These are phyloP conservation scores for Drosophila oshimai DNA, from an alignment of 1,140 invertebrate genomes.

Conservation along the genomic window DNA sequence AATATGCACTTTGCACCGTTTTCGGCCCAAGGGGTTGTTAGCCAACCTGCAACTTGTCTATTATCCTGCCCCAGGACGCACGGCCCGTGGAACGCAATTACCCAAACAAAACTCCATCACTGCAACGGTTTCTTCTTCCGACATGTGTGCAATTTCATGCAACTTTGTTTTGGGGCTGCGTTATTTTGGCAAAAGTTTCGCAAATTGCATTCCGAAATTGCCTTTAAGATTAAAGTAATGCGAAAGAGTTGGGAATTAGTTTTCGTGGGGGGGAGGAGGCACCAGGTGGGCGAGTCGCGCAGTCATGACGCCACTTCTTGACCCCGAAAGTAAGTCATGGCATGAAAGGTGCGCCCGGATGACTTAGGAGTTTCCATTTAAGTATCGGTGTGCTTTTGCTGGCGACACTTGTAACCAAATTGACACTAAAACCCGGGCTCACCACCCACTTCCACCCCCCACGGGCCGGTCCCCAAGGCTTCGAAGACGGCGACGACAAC, in stretches of 20 bases:
- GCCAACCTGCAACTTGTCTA: slow-evolving; percentile 38
- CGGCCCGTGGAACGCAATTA: slow-evolving; percentile 59
- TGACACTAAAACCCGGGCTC: slow-evolving; percentile 56
- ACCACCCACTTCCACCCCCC: slow-evolving; percentile 17
- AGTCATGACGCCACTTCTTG: slow-evolving; percentile 63
- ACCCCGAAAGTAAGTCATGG: slow-evolving; percentile 60
- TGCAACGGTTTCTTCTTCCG: slow-evolving; percentile 32
- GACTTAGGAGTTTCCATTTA: slow-evolving; percentile 61
- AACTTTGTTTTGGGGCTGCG: slow-evolving; percentile 50
- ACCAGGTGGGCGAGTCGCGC: slow-evolving; percentile 18
- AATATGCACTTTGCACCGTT: slow-evolving; percentile 65
- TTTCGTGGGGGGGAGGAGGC: slow-evolving; percentile 1
- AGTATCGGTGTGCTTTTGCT: slow-evolving; percentile 10
- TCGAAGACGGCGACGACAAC: slow-evolving; percentile 64
- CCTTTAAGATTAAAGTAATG: slow-evolving; percentile 72
- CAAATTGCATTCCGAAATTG: slow-evolving; percentile 70
- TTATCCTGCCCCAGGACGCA: slow-evolving; percentile 24
- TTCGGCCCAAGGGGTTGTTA: slow-evolving; percentile 24
- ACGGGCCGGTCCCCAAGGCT: slow-evolving; percentile 49
- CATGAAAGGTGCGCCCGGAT: slow-evolving; percentile 46
- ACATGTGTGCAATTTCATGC: slow-evolving; percentile 69
- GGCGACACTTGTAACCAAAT: slow-evolving; percentile 70
- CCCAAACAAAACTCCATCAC: slow-evolving; percentile 54
- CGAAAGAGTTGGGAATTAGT: slow-evolving; percentile 55
- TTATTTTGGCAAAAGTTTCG: slow-evolving; percentile 57